A percentile compares a stretch with the other conserved stretches of the same genome.
Conservation (phyloP, 1,140 invertebrate species). For the Pararge aegeria region DNA sequence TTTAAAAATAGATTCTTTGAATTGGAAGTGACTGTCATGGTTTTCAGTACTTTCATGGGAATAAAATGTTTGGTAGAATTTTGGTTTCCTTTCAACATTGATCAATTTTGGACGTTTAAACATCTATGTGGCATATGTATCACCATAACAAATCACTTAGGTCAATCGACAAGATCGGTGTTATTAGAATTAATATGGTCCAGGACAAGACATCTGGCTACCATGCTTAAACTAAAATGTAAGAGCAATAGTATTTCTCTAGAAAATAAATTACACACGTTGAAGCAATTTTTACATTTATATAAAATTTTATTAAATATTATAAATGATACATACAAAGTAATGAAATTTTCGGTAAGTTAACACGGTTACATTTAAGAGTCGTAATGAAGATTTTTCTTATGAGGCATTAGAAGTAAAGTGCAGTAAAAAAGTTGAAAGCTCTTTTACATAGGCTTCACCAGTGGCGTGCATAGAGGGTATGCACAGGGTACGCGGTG, state of each 20-base stretch:
- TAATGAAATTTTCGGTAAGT: conserved; percentile 4
- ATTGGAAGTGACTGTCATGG: neutral
- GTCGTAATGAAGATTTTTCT: too few species aligned
- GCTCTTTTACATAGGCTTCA: too few species aligned
- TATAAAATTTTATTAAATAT: conserved; percentile 4
- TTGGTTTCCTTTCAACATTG: neutral
- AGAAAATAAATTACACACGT: neutral
- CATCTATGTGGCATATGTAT: neutral
- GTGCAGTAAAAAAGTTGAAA: too few species aligned
- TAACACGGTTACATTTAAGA: too few species aligned
- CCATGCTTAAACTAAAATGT: neutral
- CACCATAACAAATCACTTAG: neutral
- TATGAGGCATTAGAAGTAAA: too few species aligned
- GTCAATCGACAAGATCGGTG: neutral
- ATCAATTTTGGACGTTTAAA: neutral
- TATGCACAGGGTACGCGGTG: too few species aligned
- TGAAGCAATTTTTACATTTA: conserved; percentile 6
- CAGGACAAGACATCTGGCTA: neutral
- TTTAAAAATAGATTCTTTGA: neutral
- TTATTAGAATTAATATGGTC: neutral
- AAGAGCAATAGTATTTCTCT: neutral
- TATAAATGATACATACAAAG: neutral
- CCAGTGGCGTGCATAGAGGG: too few species aligned
- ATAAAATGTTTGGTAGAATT: neutral
- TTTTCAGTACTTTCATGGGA: neutral